Evolutionary conservation across 2,797 vertebrate species (phyloP).

Genomic region (Sebastiscus albofasciatus): DNA sequence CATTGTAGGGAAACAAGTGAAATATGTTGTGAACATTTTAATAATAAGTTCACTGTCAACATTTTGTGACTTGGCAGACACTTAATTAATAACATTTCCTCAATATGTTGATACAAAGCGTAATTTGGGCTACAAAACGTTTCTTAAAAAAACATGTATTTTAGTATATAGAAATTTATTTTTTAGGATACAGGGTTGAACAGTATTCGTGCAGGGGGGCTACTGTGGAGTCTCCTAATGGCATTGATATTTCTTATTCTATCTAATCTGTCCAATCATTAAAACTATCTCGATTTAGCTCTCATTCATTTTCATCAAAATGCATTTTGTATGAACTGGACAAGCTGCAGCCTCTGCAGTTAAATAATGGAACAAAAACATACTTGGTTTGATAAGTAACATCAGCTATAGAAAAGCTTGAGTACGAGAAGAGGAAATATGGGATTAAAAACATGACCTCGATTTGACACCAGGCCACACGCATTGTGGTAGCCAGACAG

Average conservation of each 20-base stretch:
- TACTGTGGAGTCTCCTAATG: too few species aligned
- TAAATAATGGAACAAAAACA: slow-evolving; percentile 44
- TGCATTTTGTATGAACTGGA: slow-evolving; percentile 51
- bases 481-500: slow-evolving; percentile 31
- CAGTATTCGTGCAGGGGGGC: too few species aligned
- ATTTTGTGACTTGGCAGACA: too few species aligned
- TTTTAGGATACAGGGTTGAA: too few species aligned
- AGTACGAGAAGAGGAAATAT: slow-evolving; percentile 28
- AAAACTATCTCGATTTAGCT: slow-evolving; percentile 14
- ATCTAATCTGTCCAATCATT: slow-evolving; percentile 23
- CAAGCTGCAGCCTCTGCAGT: slow-evolving; percentile 19
- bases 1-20: too few species aligned
- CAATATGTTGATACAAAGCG: too few species aligned
- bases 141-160: too few species aligned
- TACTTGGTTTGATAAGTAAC: slow-evolving; percentile 27
- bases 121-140: rapidly evolving
- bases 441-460: slow-evolving; percentile 69
- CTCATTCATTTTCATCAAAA: slow-evolving; percentile 25
- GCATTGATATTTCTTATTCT: slow-evolving; percentile 14
- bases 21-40: too few species aligned
- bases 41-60: too few species aligned
- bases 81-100: too few species aligned
- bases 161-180: too few species aligned
- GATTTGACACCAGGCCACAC: slow-evolving; percentile 57
- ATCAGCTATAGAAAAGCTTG: slow-evolving; percentile 24